These are phyloP conservation scores for Diarsia mendica DNA, from an alignment of 2,888 invertebrate species.

Conservation along the genomic window DNA sequence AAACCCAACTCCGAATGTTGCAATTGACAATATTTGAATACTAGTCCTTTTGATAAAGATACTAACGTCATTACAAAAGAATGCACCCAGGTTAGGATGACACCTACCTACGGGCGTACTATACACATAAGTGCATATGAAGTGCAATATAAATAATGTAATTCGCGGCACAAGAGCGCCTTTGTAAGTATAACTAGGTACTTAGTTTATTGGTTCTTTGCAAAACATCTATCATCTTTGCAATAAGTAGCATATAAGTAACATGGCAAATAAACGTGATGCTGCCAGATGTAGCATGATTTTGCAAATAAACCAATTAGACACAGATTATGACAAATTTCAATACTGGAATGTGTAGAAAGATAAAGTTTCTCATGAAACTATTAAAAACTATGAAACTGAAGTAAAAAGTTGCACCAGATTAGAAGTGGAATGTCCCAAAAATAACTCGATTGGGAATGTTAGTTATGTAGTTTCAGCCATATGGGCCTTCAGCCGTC, in stretches of 20 bases:
- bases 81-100: constrained; percentile 7
- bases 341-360: too few relatives aligned
- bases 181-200: constrained; percentile 1
- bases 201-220: not conserved
- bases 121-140: constrained; percentile 13
- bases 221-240: not conserved
- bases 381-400: not conserved
- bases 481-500: too few relatives aligned
- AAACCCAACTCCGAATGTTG: not conserved
- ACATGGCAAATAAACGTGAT: constrained; percentile 5
- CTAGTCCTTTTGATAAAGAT: not conserved
- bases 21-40: not conserved
- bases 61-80: not conserved
- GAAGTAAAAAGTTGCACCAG: not conserved
- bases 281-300: not conserved
- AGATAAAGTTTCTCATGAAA: not conserved
- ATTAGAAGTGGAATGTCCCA: too few relatives aligned
- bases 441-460: too few relatives aligned
- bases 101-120: not conserved
- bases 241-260: not conserved
- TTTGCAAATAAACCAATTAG: not conserved
- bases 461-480: too few relatives aligned
- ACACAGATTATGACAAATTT: not conserved
- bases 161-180: constrained; percentile 2
- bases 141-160: constrained; percentile 24